Evolutionary conservation across 2,797 vertebrate genomes (phyloP), one percentile per base, ranked within the genome.

Genomic region (Sylvia borin): DNA sequence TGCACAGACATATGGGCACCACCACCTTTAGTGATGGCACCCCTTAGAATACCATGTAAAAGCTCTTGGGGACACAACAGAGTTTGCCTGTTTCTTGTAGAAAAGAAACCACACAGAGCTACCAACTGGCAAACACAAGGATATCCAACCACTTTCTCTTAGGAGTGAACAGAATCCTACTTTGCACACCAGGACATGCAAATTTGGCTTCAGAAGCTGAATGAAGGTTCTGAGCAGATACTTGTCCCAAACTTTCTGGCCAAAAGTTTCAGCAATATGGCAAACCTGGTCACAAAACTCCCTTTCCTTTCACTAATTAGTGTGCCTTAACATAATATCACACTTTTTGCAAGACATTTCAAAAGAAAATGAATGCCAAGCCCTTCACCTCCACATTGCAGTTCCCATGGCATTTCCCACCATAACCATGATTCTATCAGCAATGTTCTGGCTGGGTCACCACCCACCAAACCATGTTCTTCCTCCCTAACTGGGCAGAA

Each of bases 361-460:
- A 72, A 29, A 78, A 84, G 55, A 77, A 87, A 61, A 77, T 20
- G 16, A 84, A 87, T 43, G 66, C 32, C 48, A 75, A 88, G n/a
- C 48, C 47, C 36, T 58, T 81, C 34, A 70, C 53, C 40, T 27
- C 38, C 51, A 78, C 6, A 7, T 19, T 55, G 16, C 34, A 75
- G 21, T 22, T 88, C 34, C 36, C 1, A 0, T 15, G 20, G 16
- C 31, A 53, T 43, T 42, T 70, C 31, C 34, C 34, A 84, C 57
- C 55, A 62, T 24, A 53, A 25, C 48, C 57, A 32, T 5, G 31
- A 66, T 34, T 47, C 14, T 40, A 27, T 19, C 83, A 70, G 19
- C 43, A 36, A 34, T 0, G 0, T 40, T 72, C 36, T 66, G 29
- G 36, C 38, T 7, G 11, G 17, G 34, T 53, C 47, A 55, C n/a